Evolutionary conservation across 2,888 invertebrate genomes (phyloP).

Genomic region (Nematopogon swammerdamellus): DNA sequence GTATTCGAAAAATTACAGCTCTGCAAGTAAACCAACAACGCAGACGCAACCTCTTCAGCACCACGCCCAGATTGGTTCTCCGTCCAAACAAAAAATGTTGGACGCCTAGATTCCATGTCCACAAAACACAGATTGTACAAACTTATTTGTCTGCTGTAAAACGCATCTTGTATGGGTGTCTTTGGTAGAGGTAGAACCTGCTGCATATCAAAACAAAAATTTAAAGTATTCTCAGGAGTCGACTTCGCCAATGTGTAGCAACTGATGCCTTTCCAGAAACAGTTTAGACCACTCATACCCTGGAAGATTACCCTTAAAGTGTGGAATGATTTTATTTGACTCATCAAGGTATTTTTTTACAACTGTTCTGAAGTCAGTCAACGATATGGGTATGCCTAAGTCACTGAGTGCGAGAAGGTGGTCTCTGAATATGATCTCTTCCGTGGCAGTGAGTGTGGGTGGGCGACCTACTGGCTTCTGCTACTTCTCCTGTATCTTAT

Average conservation of each 20-base stretch:
- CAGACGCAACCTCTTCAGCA: background rate
- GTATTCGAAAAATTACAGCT: no score
- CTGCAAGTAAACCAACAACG: no score
- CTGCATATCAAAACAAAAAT: slow-evolving; percentile 1
- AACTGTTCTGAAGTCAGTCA: no score
- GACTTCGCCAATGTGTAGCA: no score
- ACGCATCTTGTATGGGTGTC: slow-evolving; percentile 2
- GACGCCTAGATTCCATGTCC: background rate
- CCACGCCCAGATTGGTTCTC: slow-evolving; percentile 1
- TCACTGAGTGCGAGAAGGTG: no score
- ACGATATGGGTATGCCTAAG: no score
- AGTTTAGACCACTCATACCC: no score
- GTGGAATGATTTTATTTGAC: background rate
- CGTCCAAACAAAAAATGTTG: slow-evolving; percentile 2
- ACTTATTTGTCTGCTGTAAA: slow-evolving; percentile 2
- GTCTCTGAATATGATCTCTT: no score
- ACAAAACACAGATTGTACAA: slow-evolving; percentile 3
- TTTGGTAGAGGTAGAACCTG: slow-evolving; percentile 1
- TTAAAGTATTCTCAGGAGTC: background rate
- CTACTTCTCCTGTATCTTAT: no score
- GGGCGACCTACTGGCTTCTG: no score
- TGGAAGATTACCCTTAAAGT: background rate
- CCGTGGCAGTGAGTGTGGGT: no score
- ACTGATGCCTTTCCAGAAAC: background rate
- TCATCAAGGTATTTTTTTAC: background rate